A percentile compares a stretch with the other conserved stretches of the same genome.
These are phyloP conservation scores for Bos indicus DNA, from an alignment of 2,113 vertebrate species.

Conservation along the genomic window DNA sequence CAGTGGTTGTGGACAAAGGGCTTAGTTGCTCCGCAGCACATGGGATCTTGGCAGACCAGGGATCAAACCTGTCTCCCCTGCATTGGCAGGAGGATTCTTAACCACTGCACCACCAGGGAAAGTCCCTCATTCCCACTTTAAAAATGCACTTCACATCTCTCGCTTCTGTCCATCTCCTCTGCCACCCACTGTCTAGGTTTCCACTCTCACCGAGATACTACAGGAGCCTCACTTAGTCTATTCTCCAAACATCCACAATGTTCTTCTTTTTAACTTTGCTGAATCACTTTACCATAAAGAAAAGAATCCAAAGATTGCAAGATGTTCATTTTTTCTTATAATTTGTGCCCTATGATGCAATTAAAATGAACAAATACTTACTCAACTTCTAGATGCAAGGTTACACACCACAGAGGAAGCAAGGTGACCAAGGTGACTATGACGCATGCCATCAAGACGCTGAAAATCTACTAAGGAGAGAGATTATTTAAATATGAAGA, in stretches of 20 bases:
- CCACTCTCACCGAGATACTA: not conserved
- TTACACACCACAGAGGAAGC: not conserved
- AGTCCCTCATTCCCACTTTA: not conserved
- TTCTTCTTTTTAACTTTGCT: not conserved
- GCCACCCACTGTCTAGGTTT: not conserved
- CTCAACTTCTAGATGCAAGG: not conserved
- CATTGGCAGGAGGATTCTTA: not conserved
- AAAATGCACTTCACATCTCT: not conserved
- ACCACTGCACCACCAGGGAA: not conserved
- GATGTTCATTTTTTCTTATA: not conserved
- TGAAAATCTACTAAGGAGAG: not conserved
- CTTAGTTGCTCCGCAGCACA: not conserved
- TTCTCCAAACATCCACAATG: not conserved
- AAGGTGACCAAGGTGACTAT: not conserved
- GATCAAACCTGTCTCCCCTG: not conserved
- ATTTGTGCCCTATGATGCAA: not conserved
- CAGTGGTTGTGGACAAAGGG: not conserved
- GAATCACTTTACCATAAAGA: not conserved
- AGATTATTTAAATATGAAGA: not conserved
- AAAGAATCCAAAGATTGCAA: not conserved
- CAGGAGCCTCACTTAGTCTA: not conserved
- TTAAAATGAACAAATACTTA: not conserved
- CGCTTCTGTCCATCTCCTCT: not conserved
- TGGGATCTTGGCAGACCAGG: not conserved
- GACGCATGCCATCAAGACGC: not conserved